Percentiles rank a stretch among this genome's conserved stretches.
phyloP scores from a whole-genome alignment of 2,797 vertebrate genomes.

The Chaetodon trifasciatus region DNA sequence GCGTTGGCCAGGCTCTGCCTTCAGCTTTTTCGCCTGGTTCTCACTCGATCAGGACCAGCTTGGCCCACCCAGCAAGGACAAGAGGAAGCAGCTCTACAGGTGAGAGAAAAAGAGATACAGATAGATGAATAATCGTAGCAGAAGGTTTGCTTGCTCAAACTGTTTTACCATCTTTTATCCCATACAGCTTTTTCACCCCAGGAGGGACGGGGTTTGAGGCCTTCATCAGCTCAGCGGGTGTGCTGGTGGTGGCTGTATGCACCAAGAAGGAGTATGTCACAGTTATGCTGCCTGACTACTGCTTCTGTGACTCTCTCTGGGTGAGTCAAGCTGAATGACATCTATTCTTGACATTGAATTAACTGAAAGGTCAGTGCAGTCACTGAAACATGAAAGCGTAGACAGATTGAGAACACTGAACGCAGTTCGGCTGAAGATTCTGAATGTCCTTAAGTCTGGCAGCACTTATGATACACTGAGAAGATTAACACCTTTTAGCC shows the following conservation, averaged over 20 bases:
- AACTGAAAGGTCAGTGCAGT: neutral
- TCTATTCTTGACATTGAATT: neutral
- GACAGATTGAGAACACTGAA: neutral
- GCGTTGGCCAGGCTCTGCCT: conserved; percentile 94
- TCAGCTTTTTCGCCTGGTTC: conserved; percentile 95
- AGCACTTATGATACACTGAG: neutral
- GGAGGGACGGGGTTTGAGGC: conserved; percentile 97
- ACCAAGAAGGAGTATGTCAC: conserved; percentile 98
- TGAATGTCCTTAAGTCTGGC: neutral
- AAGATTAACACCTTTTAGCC: conserved; percentile 5
- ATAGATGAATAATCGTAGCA: neutral
- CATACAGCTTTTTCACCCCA: conserved; percentile 93
- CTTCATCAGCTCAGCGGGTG: conserved; percentile 92
- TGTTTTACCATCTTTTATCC: neutral
- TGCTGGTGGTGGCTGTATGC: conserved; percentile 95
- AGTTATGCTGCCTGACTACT: conserved; percentile 95
- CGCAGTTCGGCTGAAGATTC: neutral
- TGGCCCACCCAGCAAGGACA: conserved; percentile 87
- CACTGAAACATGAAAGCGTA: neutral
- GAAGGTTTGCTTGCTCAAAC: neutral
- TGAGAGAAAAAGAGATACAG: conserved; percentile 70
- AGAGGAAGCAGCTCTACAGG: conserved; percentile 98
- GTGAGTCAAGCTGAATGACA: conserved; percentile 80
- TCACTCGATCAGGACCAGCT: conserved; percentile 94
- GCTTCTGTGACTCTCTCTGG: conserved; percentile 98